These are phyloP conservation scores for Nebria ingens DNA, from an alignment of 1,140 invertebrate species.

Conservation along the genomic window DNA sequence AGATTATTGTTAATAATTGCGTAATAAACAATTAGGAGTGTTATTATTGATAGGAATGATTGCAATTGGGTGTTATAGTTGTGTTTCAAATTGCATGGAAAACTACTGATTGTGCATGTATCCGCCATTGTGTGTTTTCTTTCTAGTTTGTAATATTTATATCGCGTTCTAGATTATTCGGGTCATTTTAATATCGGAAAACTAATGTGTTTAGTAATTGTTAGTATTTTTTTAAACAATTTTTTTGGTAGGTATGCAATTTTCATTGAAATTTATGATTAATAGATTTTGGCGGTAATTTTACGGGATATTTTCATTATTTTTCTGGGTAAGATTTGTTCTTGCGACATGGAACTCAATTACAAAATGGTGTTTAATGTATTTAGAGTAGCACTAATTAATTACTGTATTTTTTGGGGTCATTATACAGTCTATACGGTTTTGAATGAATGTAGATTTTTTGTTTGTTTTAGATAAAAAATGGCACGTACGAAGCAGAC, in stretches of 20 bases:
- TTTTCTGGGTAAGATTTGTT: too few relatives aligned
- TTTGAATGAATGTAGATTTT: background rate
- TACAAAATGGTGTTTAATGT: too few relatives aligned
- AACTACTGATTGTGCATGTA: background rate
- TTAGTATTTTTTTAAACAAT: background rate
- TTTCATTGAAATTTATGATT: background rate
- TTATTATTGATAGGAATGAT: slow-evolving; percentile 40
- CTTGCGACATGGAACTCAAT: too few relatives aligned
- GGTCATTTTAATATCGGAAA: background rate
- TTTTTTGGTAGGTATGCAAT: too few relatives aligned
- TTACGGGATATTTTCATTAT: too few relatives aligned
- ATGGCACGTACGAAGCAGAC: slow-evolving; percentile 85
- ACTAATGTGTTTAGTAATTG: background rate
- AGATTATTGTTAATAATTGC: background rate
- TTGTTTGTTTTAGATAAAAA: slow-evolving; percentile 9
- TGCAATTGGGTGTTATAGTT: background rate
- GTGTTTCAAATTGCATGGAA: background rate
- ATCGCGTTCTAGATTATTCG: background rate
- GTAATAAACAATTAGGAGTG: background rate
- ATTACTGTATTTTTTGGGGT: background rate
- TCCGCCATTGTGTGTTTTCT: slow-evolving; percentile 4
- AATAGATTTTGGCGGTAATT: background rate
- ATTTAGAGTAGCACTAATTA: too few relatives aligned
- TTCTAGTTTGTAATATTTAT: background rate
- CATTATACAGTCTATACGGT: background rate